Conservation (phyloP, 2,113 vertebrate species). For the Stigmatopora argus region DNA sequence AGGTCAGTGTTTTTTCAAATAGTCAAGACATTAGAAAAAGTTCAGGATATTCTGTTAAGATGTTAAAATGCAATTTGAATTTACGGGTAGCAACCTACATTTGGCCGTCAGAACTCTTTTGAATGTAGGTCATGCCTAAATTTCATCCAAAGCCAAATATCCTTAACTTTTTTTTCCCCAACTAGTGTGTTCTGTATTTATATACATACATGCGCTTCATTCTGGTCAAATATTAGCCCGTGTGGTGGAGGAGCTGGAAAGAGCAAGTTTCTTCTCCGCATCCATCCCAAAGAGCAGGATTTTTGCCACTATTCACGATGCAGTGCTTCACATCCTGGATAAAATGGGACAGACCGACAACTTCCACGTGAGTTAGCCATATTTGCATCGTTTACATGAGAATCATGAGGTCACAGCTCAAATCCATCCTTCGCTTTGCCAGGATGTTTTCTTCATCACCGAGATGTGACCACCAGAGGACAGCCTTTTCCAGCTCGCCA, state of each 20-base stretch:
- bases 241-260: slow-evolving; percentile 79
- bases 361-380: slow-evolving; percentile 35
- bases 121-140: neutral
- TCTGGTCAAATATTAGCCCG: slow-evolving; percentile 56
- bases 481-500: slow-evolving; percentile 30
- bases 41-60: too few relatives aligned
- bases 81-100: neutral
- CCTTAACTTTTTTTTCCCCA: neutral
- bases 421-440: slow-evolving; percentile 4
- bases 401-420: slow-evolving; percentile 9
- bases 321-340: slow-evolving; percentile 67
- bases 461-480: slow-evolving; percentile 64
- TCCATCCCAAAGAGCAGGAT: slow-evolving; percentile 76
- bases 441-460: slow-evolving; percentile 52
- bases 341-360: slow-evolving; percentile 1
- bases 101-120: neutral
- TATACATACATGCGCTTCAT: neutral
- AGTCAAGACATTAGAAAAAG: slow-evolving; percentile 8
- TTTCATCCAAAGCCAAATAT: neutral
- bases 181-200: neutral
- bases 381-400: neutral
- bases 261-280: slow-evolving; percentile 78
- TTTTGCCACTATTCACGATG: slow-evolving; percentile 80
- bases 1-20: slow-evolving; percentile 55
- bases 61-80: too few relatives aligned